A percentile compares a stretch with the other conserved stretches of the same genome.
Evolutionary conservation across 2,113 vertebrate genomes (phyloP).

Genomic region (Aphyosemion australe): DNA sequence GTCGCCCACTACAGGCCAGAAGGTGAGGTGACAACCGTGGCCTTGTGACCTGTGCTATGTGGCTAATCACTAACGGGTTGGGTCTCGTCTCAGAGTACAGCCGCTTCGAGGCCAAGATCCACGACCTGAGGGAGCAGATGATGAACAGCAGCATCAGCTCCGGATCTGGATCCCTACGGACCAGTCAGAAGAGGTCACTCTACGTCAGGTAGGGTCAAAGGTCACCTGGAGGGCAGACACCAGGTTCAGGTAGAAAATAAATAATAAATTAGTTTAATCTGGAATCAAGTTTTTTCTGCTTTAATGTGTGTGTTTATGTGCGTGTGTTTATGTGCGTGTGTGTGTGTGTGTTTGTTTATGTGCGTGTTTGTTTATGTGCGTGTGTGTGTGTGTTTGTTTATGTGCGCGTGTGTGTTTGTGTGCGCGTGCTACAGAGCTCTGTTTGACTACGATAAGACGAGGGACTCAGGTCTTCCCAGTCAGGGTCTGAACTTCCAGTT

Average conservation of each 20-base stretch:
- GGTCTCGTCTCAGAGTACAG: slow-evolving; percentile 83
- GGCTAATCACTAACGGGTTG: no score
- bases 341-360: no score
- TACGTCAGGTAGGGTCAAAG: slow-evolving; percentile 87
- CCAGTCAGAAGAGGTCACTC: slow-evolving; percentile 94
- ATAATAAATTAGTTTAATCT: no score
- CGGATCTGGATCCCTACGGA: slow-evolving; percentile 92
- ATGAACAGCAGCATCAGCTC: slow-evolving; percentile 99
- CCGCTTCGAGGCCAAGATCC: slow-evolving; percentile 96
- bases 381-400: no score
- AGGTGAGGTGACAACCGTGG: slow-evolving; percentile 79
- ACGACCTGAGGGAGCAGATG: slow-evolving; percentile 96
- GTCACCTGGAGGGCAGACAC: neutral
- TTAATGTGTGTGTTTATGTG: no score
- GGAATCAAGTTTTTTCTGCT: no score
- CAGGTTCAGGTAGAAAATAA: no score
- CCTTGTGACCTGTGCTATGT: no score
- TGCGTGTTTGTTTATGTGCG: neutral
- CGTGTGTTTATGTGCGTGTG: no score
- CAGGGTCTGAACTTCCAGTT: slow-evolving; percentile 96
- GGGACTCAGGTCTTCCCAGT: slow-evolving; percentile 96
- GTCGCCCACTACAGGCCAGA: slow-evolving; percentile 96
- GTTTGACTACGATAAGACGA: slow-evolving; percentile 96
- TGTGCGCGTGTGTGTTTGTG: neutral
- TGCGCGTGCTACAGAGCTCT: slow-evolving; percentile 82